These are phyloP conservation scores for Heliconius charithonia DNA, from an alignment of 2,888 invertebrate genomes.

Conservation along the genomic window DNA sequence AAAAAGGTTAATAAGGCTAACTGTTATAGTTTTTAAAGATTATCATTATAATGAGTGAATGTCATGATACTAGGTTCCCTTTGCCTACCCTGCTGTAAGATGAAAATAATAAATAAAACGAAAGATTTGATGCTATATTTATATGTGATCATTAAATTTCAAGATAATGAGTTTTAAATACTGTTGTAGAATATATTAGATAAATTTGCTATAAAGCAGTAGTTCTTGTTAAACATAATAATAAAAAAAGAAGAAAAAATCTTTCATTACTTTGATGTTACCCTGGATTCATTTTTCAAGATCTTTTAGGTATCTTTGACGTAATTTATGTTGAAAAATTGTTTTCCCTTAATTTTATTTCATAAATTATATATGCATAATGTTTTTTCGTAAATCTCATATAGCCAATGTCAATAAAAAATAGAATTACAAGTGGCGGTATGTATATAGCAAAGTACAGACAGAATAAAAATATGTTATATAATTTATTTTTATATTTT, in stretches of 20 bases:
- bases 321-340: no score
- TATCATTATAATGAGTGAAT: not conserved
- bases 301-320: no score
- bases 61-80: no score
- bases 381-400: not conserved
- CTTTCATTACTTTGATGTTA: not conserved
- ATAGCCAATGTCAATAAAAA: slow-evolving; percentile 11
- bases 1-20: not conserved
- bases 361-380: not conserved
- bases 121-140: not conserved
- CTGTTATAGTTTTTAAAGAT: not conserved
- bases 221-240: not conserved
- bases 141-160: not conserved
- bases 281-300: not conserved
- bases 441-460: slow-evolving; percentile 7
- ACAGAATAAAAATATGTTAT: not conserved
- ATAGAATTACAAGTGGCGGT: not conserved
- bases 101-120: no score
- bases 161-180: not conserved
- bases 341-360: not conserved
- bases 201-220: not conserved
- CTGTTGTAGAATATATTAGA: not conserved
- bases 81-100: no score
- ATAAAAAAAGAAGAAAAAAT: not conserved
- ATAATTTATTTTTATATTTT: no score